Percentiles rank a stretch among this genome's conserved stretches.
These are phyloP conservation scores for Anguilla anguilla DNA, from an alignment of 2,797 vertebrate genomes.

Conservation along the genomic window DNA sequence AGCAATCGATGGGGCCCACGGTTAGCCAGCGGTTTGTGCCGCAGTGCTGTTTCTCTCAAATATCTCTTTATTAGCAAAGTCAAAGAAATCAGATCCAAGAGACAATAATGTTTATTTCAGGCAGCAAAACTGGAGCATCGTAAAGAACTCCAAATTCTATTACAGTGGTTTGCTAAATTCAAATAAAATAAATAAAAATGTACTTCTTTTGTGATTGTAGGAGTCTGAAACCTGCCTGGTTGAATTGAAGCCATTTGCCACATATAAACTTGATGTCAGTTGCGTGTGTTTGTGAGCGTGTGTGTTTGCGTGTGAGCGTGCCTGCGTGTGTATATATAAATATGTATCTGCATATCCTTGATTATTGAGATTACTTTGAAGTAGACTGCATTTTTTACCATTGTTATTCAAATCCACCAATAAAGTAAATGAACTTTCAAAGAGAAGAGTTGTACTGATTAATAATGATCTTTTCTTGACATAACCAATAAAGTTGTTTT, in stretches of 20 bases:
- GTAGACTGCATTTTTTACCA: constrained; percentile 75
- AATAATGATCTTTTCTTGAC: background rate
- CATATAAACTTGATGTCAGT: constrained; percentile 74
- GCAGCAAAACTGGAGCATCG: constrained; percentile 53
- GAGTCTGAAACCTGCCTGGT: constrained; percentile 61
- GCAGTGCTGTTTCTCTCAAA: background rate
- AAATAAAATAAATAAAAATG: constrained; percentile 47
- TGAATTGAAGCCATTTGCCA: constrained; percentile 74
- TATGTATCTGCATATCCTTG: constrained; percentile 67
- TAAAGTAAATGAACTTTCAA: constrained; percentile 67
- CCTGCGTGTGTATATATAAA: constrained; percentile 70
- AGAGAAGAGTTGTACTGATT: constrained; percentile 38
- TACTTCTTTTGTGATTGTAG: constrained; percentile 62
- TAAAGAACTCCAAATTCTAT: constrained; percentile 56
- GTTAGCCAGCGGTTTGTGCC: background rate
- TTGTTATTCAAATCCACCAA: constrained; percentile 74
- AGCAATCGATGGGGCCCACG: background rate
- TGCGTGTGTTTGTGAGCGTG: constrained; percentile 73
- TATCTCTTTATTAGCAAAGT: background rate
- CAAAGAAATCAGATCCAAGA: background rate
- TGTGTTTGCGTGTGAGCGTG: constrained; percentile 74
- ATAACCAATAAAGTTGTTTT: background rate
- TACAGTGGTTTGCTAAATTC: constrained; percentile 38
- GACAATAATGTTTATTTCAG: background rate
- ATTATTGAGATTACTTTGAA: constrained; percentile 74